These are phyloP conservation scores for Xenopus tropicalis DNA, from an alignment of 2,113 vertebrate genomes.

Conservation along the genomic window UCB_Xtro_10.0 CM004444.2:136642001-136642500, in stretches of 20 bases:
- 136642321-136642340: neutral
- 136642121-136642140: neutral
- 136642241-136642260: neutral
- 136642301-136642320: too few species aligned
- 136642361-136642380: constrained; percentile 4
- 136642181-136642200: neutral
- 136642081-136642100: neutral
- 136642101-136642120: neutral
- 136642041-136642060: too few species aligned
- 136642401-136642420: neutral
- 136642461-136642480: constrained; percentile 13
- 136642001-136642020: too few species aligned
- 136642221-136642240: too few species aligned
- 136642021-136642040: too few species aligned
- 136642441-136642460: constrained; percentile 16
- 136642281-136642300: neutral
- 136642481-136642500: constrained; percentile 11
- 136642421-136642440: constrained; percentile 10
- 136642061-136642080: neutral
- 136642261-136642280: neutral
- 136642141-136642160: neutral
- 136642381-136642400: neutral
- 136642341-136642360: neutral
- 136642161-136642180: neutral
- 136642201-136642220: neutral